A percentile compares a stretch with the other conserved stretches of the same genome.
Conservation (phyloP, 2,888 invertebrate genomes). For the Elegia similella region DNA sequence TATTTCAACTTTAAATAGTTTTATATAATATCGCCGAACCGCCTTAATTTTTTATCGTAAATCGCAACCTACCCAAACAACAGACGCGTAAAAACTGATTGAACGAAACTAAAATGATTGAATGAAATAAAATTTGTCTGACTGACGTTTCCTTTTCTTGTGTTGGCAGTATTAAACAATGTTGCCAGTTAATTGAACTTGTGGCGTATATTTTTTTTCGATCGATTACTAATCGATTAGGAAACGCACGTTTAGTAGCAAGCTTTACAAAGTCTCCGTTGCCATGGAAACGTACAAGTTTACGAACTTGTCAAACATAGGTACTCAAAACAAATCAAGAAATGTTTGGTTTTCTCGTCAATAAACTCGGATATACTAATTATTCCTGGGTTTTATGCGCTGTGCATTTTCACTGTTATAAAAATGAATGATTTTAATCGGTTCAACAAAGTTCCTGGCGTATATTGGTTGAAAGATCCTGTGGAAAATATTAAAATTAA, state of each 20-base stretch:
- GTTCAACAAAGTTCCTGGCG: constrained; percentile 63
- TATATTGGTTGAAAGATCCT: constrained; percentile 75
- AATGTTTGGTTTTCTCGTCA: too few relatives aligned
- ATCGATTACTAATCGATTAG: neutral
- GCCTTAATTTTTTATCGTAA: neutral
- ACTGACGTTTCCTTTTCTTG: neutral
- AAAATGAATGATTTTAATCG: constrained; percentile 61
- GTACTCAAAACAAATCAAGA: too few relatives aligned
- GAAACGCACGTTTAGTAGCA: neutral
- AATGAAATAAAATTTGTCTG: neutral
- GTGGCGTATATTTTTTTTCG: neutral
- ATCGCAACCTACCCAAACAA: neutral
- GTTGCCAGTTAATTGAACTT: neutral
- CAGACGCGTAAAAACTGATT: constrained; percentile 14
- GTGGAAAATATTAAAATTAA: constrained; percentile 74
- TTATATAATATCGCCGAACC: neutral
- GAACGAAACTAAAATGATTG: neutral
- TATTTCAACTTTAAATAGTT: neutral
- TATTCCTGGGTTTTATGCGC: neutral
- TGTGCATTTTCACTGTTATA: neutral
- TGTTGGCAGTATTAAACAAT: neutral
- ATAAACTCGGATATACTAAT: too few relatives aligned
- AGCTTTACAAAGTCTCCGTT: neutral
- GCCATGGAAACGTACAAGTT: neutral
- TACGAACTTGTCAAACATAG: too few relatives aligned